A percentile compares a stretch with the other conserved stretches of the same genome.
These are phyloP conservation scores for Pachyseris speciosa DNA, from an alignment of 64 coral and sea anemone genomes.

Conservation along the genomic window DNA sequence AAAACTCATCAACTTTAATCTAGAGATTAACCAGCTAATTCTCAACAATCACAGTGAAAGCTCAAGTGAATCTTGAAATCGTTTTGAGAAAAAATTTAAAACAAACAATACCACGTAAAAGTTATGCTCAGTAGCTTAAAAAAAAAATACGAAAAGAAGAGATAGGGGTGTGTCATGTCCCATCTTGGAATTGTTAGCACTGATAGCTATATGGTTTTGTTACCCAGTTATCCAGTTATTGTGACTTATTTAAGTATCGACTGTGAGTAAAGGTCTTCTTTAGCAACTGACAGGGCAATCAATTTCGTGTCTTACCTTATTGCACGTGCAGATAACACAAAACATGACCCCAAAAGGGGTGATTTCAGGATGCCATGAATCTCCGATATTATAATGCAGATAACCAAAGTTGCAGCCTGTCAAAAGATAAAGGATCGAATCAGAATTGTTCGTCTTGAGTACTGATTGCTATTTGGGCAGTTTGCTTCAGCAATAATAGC, in stretches of 20 bases:
- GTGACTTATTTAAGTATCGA: no score
- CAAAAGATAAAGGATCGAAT: background rate
- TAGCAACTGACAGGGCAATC: background rate
- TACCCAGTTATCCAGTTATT: no score
- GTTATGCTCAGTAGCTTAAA: background rate
- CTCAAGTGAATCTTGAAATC: background rate
- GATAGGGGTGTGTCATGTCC: no score
- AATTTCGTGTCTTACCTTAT: slow-evolving; percentile 12
- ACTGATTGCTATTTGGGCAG: background rate
- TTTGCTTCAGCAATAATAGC: background rate
- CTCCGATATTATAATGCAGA: slow-evolving; percentile 28
- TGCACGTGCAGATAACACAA: slow-evolving; percentile 63
- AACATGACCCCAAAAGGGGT: slow-evolving; percentile 56
- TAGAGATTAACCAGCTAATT: background rate
- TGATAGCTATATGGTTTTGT: no score
- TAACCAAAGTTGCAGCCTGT: slow-evolving; percentile 61
- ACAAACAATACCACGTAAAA: background rate
- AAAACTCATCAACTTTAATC: background rate
- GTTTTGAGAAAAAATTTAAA: background rate
- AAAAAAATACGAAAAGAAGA: no score
- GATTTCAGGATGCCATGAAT: slow-evolving; percentile 48
- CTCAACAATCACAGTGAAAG: background rate
- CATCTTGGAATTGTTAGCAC: no score
- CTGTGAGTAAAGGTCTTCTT: no score
- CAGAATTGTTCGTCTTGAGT: background rate